These are phyloP conservation scores for Listronotus oregonensis DNA, from an alignment of 1,140 invertebrate species.

Conservation along the genomic window DNA sequence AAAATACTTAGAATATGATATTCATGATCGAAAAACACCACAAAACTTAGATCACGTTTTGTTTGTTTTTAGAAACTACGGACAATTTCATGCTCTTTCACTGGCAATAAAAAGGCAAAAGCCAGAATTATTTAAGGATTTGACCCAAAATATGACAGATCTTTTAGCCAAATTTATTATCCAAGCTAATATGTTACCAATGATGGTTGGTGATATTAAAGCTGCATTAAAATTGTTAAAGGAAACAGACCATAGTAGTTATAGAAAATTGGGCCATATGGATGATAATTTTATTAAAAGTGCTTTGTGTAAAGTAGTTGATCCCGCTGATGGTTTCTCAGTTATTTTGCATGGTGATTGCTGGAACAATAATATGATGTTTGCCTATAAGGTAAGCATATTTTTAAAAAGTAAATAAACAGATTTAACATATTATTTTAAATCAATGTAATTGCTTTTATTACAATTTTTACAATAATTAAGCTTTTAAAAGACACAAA, in stretches of 20 bases:
- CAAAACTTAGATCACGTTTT: constrained; percentile 57
- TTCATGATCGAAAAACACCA: constrained; percentile 58
- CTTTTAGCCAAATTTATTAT: constrained; percentile 39
- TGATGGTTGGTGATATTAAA: constrained; percentile 18
- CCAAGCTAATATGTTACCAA: constrained; percentile 21
- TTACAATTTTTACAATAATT: too few species aligned
- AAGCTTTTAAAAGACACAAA: too few species aligned
- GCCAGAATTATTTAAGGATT: constrained; percentile 47
- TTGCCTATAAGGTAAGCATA: constrained; percentile 57
- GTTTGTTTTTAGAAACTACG: constrained; percentile 59
- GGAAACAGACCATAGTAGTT: constrained; percentile 8
- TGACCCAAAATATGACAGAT: constrained; percentile 45
- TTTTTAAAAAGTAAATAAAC: too few species aligned
- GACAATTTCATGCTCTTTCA: constrained; percentile 61
- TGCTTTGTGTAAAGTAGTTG: constrained; percentile 19
- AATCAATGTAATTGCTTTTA: too few species aligned
- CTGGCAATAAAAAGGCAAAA: constrained; percentile 58
- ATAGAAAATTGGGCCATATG: constrained; percentile 23
- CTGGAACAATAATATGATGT: constrained; percentile 64
- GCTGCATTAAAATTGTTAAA: constrained; percentile 22
- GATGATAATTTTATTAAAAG: constrained; percentile 30
- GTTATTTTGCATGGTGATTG: constrained; percentile 62
- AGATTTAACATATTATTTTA: too few species aligned
- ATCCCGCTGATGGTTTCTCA: constrained; percentile 28
- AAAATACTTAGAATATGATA: constrained; percentile 52